Evolutionary conservation across 2,888 invertebrate species (phyloP), one percentile per base, ranked within the genome.

Genomic region (Ptycholaimellus sp.): DNA sequence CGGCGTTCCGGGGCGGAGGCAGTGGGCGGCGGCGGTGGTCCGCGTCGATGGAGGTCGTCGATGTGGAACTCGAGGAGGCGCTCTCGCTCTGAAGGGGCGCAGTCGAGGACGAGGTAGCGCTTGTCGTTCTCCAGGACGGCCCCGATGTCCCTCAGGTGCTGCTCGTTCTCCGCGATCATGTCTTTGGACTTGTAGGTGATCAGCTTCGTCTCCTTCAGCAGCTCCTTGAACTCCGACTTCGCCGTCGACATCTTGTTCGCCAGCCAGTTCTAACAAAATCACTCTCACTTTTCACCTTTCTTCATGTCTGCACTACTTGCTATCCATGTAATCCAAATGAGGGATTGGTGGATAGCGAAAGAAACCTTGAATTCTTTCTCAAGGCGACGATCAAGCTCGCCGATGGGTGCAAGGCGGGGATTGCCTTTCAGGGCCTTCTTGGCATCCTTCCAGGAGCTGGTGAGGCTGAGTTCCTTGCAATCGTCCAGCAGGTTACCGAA

Each of bases 1-100:
- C n/a, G n/a, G 87, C n/a, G 82, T 81, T 40, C 87, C 87, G n/a
- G n/a, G n/a, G n/a, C n/a, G n/a, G n/a, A n/a, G n/a, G n/a, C n/a
- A 30, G 96, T 96, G 41, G 93, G 93, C 9, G 96, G 96, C 17
- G 93, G 93, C 3, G 96, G 96, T 0, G 85, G 83, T 1, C 93
- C 93, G 54, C 82, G 73, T 58, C 80, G 73, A 52, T 83, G 80
- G 55, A 96, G 64, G 61, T 93, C 90, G 57, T 90, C 83, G 46
- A 93, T 68, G 65, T 87, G 87, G 42, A 73, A 69, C 57, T 74
- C 69, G 30, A 96, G 66, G 46, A 90, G 71, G 52, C 76, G 72
- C 47, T 75, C 73, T 35, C 96, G 69, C 57, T 93, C 90, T 19
- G 81, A 76, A 0, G 75, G 70, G 45, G 82, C 72, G 57, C 81